A percentile compares a stretch with the other conserved stretches of the same genome.
phyloP scores from a whole-genome alignment of 2,888 invertebrate species.

The Notodonta dromedarius region DNA sequence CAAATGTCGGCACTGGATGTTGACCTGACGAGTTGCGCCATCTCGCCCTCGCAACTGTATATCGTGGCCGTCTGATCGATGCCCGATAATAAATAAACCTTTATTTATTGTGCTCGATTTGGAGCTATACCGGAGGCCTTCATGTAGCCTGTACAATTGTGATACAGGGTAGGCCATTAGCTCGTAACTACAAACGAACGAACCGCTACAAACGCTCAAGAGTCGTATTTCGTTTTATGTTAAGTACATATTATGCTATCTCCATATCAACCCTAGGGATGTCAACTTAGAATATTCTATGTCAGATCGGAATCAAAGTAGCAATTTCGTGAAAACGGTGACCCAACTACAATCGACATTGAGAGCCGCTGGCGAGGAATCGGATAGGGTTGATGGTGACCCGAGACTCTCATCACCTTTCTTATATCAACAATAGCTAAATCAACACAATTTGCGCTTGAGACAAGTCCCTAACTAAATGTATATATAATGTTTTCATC shows the following conservation, averaged over 20 bases:
- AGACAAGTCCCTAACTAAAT: no score
- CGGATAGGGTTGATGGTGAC: neutral
- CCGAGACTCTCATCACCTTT: neutral
- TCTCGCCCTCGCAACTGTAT: neutral
- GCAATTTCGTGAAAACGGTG: neutral
- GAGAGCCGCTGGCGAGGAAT: neutral
- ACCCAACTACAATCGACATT: neutral
- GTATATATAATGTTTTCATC: no score
- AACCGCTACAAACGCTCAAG: no score
- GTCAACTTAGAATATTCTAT: neutral
- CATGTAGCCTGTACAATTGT: no score
- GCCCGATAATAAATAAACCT: neutral
- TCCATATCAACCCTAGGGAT: neutral
- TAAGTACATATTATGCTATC: neutral
- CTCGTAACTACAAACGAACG: no score
- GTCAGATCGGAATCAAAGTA: neutral
- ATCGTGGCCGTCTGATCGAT: neutral
- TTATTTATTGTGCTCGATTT: neutral
- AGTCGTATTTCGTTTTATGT: no score
- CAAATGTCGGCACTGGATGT: neutral
- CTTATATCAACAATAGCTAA: neutral
- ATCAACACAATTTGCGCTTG: no score
- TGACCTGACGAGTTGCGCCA: neutral
- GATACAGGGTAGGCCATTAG: no score
- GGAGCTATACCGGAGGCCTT: no score